Evolutionary conservation across 2,888 invertebrate genomes (phyloP).

Genomic region (Ceriagrion tenellum): DNA sequence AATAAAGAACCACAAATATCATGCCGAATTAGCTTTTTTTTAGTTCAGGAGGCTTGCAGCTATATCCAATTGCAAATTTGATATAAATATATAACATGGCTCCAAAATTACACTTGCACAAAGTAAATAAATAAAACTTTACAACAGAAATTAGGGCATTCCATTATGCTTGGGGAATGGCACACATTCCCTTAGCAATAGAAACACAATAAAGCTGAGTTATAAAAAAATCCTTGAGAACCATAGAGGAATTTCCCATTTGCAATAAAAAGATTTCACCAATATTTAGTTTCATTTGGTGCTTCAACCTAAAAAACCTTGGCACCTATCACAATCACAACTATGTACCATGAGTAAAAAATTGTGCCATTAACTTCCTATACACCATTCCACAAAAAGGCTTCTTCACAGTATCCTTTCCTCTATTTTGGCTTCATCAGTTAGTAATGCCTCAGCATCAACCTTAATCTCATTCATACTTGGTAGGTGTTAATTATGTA

Average conservation of each 20-base stretch:
- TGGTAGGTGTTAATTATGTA: constrained; percentile 3
- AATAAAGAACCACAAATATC: constrained; percentile 65
- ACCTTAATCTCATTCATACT: constrained; percentile 42
- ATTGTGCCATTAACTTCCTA: constrained; percentile 61
- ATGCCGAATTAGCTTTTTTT: constrained; percentile 58
- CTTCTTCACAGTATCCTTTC: constrained; percentile 26
- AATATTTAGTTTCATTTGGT: constrained; percentile 39
- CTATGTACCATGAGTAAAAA: constrained; percentile 56
- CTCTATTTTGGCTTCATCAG: constrained; percentile 40
- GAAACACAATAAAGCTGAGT: constrained; percentile 48
- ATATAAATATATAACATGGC: constrained; percentile 58
- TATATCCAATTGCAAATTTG: constrained; percentile 40
- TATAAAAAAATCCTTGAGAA: constrained; percentile 57
- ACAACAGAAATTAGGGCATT: constrained; percentile 44
- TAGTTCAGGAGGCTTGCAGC: constrained; percentile 53
- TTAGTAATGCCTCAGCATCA: constrained; percentile 49
- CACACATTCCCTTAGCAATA: neutral
- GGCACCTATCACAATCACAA: constrained; percentile 65
- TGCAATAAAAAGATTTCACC: constrained; percentile 47
- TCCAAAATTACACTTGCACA: constrained; percentile 46
- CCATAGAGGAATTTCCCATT: constrained; percentile 43
- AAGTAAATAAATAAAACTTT: constrained; percentile 55
- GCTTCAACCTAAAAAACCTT: constrained; percentile 50
- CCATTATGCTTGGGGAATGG: constrained; percentile 21
- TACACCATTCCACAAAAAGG: constrained; percentile 50